Conservation (phyloP, 2,113 vertebrate genomes). For the Vanacampus margaritifer region DNA sequence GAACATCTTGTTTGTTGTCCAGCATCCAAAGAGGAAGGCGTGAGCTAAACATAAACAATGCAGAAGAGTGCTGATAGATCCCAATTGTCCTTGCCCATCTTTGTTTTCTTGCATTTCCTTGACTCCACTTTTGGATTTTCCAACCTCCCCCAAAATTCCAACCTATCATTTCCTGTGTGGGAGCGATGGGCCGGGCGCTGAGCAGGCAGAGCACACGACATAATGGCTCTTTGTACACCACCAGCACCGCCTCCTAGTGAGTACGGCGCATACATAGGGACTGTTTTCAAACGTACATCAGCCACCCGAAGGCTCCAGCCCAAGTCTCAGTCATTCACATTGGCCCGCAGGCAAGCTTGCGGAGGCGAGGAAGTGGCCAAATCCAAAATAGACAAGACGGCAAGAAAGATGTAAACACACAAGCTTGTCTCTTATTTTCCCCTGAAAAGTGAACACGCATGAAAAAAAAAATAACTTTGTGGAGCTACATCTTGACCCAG, state of each 20-base stretch:
- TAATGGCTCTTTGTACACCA: constrained; percentile 53
- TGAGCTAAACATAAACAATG: constrained; percentile 10
- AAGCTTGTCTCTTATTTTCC: constrained; percentile 50
- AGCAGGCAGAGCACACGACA: constrained; percentile 21
- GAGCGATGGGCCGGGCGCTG: constrained; percentile 15
- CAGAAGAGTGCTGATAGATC: constrained; percentile 11
- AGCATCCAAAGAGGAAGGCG: constrained; percentile 3
- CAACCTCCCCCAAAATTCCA: constrained; percentile 35
- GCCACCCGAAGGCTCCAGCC: constrained; percentile 31
- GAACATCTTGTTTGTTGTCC: constrained; percentile 43
- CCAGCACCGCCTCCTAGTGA: constrained; percentile 29
- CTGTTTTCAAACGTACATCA: constrained; percentile 32
- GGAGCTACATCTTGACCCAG: constrained; percentile 43
- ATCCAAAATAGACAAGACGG: constrained; percentile 45
- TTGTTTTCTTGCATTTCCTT: constrained; percentile 38
- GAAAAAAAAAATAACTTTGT: constrained; percentile 41
- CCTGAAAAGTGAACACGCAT: constrained; percentile 35
- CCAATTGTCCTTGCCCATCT: constrained; percentile 19
- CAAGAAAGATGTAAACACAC: constrained; percentile 40
- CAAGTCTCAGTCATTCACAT: constrained; percentile 40
- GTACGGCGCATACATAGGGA: constrained; percentile 12
- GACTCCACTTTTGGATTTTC: constrained; percentile 45
- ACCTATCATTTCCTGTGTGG: constrained; percentile 37
- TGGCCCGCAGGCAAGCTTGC: constrained; percentile 47
- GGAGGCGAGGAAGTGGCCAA: constrained; percentile 39